phyloP scores from a whole-genome alignment of 2,113 vertebrate species.

The Felis catus region F.catus_Fca126_mat1.0 CM031414.1:6211001-6211500 shows the following conservation, averaged over 20 bases:
- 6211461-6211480: not conserved
- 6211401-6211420: not conserved
- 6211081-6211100: too few species aligned
- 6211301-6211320: not conserved
- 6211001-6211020: not conserved
- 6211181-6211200: not conserved
- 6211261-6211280: not conserved
- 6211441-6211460: not conserved
- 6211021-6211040: not conserved
- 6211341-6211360: accelerated
- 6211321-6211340: not conserved
- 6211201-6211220: not conserved
- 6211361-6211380: not conserved
- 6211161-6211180: not conserved
- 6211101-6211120: accelerated
- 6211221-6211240: not conserved
- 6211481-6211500: not conserved
- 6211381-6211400: not conserved
- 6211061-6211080: not conserved
- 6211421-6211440: accelerated
- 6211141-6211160: not conserved
- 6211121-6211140: not conserved
- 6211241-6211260: not conserved
- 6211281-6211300: not conserved
- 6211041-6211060: too few species aligned